Evolutionary conservation across 2,888 invertebrate species (phyloP), one percentile per base, ranked within the genome.

Genomic region (Parochlus steinenii): DNA sequence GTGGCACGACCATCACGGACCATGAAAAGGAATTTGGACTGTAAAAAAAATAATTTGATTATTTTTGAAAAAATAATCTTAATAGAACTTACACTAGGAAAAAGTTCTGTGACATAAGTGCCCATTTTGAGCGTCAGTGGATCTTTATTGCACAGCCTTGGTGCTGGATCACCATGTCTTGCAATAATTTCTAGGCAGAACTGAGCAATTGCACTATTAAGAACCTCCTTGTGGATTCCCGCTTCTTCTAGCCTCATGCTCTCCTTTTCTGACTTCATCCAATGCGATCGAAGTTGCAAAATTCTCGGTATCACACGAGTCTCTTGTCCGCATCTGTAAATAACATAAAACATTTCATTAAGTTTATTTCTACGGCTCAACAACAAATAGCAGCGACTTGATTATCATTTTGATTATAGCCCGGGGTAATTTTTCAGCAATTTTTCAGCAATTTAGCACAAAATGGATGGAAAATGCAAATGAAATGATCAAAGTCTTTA

Each of bases 81-180:
- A 25, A 18, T 22, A 11, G 14, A 11, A 44, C 53, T 52, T 52
- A 58, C 59, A 55, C 92, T 90, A 29, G 98, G 97, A 63, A 98
- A 99, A 41, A 98, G 67, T 54, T 87, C 82, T 43, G 85, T 73
- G 48, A 99, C 78, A 60, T 89, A 97, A 35, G 81, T 77, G 52
- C 92, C 92, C 71, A 92, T 92, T 64, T 95, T 95, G 46, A 98
- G 71, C 39, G 93, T 93, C 46, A 98, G 76, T 33, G 98, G 98
- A 64, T 98, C 98, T 63, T 98, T 98, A 68, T 98, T 98, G 67
- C 98, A 98, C 42, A 97, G 72, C 33, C 93, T 68, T 41, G 85
- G 76, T 35, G 97, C 95, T 18, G 89, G 81, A 50, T 90, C 89
- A 27, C 97, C 97, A 62, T 98, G 95, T 46, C 82, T 78, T 40